phyloP scores from a whole-genome alignment of 2,888 invertebrate genomes.

The Pachycephus smyrnensis region DNA sequence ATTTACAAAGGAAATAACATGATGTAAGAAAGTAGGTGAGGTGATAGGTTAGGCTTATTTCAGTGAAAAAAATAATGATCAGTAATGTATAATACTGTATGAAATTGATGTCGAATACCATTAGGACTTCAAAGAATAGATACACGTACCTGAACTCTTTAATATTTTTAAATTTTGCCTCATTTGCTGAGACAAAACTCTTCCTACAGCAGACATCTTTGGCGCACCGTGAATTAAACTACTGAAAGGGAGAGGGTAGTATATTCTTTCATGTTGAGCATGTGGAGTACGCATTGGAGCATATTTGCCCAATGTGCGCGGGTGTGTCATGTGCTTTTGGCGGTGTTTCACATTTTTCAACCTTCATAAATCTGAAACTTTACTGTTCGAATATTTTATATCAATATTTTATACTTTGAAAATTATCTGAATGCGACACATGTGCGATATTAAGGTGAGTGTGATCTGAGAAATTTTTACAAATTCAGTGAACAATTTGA shows the following conservation, averaged over 20 bases:
- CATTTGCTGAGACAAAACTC: constrained; percentile 33
- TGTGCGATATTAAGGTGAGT: not conserved
- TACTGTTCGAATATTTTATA: not conserved
- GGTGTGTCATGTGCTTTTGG: not conserved
- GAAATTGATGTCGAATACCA: not conserved
- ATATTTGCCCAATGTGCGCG: not conserved
- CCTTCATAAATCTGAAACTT: not conserved
- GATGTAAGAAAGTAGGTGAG: not conserved
- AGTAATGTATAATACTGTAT: not conserved
- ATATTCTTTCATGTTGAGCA: not conserved
- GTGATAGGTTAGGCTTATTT: not conserved
- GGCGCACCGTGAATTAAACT: not conserved
- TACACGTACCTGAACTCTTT: constrained; percentile 31
- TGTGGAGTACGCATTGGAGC: not conserved
- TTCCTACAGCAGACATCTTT: constrained; percentile 42
- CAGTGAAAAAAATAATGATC: not conserved
- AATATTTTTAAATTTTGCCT: constrained; percentile 34
- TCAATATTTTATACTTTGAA: not conserved
- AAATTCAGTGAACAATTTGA: constrained; percentile 9
- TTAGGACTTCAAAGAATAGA: not conserved
- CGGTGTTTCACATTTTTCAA: not conserved
- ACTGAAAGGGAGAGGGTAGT: not conserved
- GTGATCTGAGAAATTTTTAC: not conserved
- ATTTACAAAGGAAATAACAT: not conserved
- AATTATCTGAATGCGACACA: not conserved